Percentiles rank a stretch among this genome's conserved stretches.
Conservation (phyloP, 2,113 vertebrate species). For the Varanus komodoensis region DNA sequence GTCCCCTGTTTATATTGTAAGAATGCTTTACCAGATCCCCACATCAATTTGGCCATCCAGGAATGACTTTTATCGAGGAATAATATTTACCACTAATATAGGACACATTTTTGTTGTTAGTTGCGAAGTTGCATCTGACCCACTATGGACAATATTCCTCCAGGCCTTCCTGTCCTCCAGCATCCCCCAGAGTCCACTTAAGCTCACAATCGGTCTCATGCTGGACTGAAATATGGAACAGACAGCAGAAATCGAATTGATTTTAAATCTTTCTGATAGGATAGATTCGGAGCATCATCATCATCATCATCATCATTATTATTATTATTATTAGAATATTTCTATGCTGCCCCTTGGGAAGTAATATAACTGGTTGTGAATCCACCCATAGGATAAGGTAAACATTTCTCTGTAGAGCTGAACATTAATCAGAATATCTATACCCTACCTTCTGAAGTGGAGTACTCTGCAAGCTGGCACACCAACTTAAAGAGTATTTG, state of each 20-base stretch:
- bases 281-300: not conserved
- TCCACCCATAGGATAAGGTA: too few relatives aligned
- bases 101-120: too few relatives aligned
- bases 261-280: not conserved
- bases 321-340: too few relatives aligned
- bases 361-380: not conserved
- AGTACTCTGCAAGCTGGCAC: not conserved
- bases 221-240: too few relatives aligned
- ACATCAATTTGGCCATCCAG: not conserved
- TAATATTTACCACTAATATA: not conserved
- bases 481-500: not conserved
- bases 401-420: too few relatives aligned
- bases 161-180: too few relatives aligned
- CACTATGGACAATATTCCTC: too few relatives aligned
- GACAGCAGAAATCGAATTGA: not conserved
- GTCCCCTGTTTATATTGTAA: not conserved
- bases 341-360: too few relatives aligned
- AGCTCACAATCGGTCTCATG: too few relatives aligned
- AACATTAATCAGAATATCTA: not conserved
- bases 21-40: not conserved
- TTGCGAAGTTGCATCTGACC: too few relatives aligned
- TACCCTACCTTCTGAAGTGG: not conserved
- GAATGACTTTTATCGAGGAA: not conserved
- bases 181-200: too few relatives aligned
- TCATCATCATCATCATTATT: too few relatives aligned